These are phyloP conservation scores for Apis mellifera DNA, from an alignment of 1,140 invertebrate genomes.

Conservation along the genomic window Amel_HAv3.1 CM009941.2:10994501-10995000, in stretches of 20 bases:
- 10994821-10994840: slow-evolving; percentile 54
- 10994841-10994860: slow-evolving; percentile 18
- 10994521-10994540: not conserved
- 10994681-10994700: not conserved
- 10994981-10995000: slow-evolving; percentile 76
- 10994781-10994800: not conserved
- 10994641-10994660: slow-evolving; percentile 18
- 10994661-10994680: not conserved
- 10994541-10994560: not conserved
- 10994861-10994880: slow-evolving; percentile 69
- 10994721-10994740: slow-evolving; percentile 18
- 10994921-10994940: slow-evolving; percentile 52
- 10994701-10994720: too few species aligned
- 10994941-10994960: slow-evolving; percentile 69
- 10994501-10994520: not conserved
- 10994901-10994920: slow-evolving; percentile 69
- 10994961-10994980: slow-evolving; percentile 75
- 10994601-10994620: slow-evolving; percentile 16
- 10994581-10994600: not conserved
- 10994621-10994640: slow-evolving; percentile 11
- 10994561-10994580: slow-evolving; percentile 10
- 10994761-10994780: not conserved
- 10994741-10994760: slow-evolving; percentile 21
- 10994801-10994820: not conserved
- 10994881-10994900: slow-evolving; percentile 79